Evolutionary conservation across 2,797 vertebrate genomes (phyloP), one percentile per base, ranked within the genome.

Genomic region (Enteromius treurensis): DNA sequence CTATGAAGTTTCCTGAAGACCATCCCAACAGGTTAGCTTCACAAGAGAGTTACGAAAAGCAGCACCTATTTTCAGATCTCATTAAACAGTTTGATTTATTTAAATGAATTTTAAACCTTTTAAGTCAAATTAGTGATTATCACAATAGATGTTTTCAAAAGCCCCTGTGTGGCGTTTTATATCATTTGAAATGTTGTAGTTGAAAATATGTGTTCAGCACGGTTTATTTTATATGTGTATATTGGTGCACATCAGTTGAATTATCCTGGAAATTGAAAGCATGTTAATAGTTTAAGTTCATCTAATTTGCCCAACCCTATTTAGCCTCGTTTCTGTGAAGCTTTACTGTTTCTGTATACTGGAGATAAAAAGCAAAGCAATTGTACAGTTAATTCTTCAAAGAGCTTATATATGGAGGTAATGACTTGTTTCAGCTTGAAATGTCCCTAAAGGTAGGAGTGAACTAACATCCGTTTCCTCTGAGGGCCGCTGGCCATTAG

Each of bases 401-500:
- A 77, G 15, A 19, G 55, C 45, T 62, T 77, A 62, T 62, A 29
- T 29, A 45, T 40, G 21, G 53, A 60, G 13, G n/a, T 32, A 23
- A 60, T 60, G 26, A 8, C 19, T 37, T 51, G 49, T 17, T 49
- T 19, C 23, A 51, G 5, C 62, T 51, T 51, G 17, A n/a, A 51
- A 49, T 65, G 77, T 19, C 17, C 32, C 40, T 67, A 5, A 67
- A 67, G 13, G 60, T 67, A 79, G 26, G 42, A 79, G 29, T 23
- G 26, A n/a, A 23, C 26, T 26, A 26, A 26, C 17, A 23, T 79
- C 11, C 29, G 34, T 71, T 85, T 82, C 55, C 47, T 45, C 69
- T 37, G 45, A 21, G 67, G 81, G 83, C 65, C 47, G 84, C 51
- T 47, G 53, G 78, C 87, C 81, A 87, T 88, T 90, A 85, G 60